Base-by-base conservation (phyloP, 1,140 invertebrate species). In the Armadillidium nasatum region DNA sequence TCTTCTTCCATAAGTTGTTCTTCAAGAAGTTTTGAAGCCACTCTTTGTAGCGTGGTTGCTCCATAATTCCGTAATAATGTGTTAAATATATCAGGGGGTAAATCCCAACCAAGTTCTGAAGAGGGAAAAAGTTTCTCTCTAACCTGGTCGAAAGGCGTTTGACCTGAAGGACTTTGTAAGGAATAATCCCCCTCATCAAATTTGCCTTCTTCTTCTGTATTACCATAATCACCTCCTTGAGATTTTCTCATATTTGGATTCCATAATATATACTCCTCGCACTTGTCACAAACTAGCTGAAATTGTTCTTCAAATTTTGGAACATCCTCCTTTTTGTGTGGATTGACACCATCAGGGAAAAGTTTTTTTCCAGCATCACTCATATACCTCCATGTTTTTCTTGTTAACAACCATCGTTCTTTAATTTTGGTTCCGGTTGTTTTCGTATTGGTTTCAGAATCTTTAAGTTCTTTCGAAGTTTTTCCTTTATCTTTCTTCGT, bases 381-480 rank as follows among this genome's bases (percentile, higher is more conserved):
- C 93, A 95, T 95, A 83, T 94, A 94, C 76, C 92, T 87, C 93
- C 93, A 94, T 21, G 93, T 94, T 85, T 94, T 94, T 43, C 93
- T 86, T 7, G 93, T 94, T 22, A 94, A 86, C 44, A 94, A 85
- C 93, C 93, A 95, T 85, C 93, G 88, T 84, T 94, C 91, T 74
- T 83, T 83, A 69, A 83, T 82, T 50, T 74, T 81, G 45, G 79
- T 74, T 15, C 77, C 74, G 1, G 75, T 74, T 10, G 73, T 75
- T 70, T 80, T 77, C 4, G 50, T 60, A 60, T 19, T 60, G 1
- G 50, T 60, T 60, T 60, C 19, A 15, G 50, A 15, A 19, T 60
- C 7, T 7, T 60, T 60, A 60, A 15, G 0, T 3, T 60, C 50
- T 60, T 60, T 60, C 7, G 50, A 60, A 15, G 50, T 15, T 60